Conservation (phyloP, 1,140 invertebrate genomes). For the Tetragnatha versicolor region DNA sequence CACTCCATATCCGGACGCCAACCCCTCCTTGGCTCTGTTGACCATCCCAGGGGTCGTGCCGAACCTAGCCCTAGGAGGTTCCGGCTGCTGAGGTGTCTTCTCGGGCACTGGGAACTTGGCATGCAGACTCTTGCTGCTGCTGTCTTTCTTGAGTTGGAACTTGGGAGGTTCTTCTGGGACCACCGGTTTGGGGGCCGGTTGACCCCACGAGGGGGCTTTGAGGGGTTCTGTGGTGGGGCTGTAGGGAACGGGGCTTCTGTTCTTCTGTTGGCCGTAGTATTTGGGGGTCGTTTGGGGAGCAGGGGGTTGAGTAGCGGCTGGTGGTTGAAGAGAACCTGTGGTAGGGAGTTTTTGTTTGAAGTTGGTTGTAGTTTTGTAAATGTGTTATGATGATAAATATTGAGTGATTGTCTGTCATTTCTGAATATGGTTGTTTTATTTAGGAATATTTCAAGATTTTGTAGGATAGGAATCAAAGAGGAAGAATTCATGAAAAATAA, state of each 20-base stretch:
- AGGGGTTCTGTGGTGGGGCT: not conserved
- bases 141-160: constrained; percentile 35
- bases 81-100: not conserved
- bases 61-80: constrained; percentile 65
- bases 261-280: constrained; percentile 31
- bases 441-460: too few relatives aligned
- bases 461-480: too few relatives aligned
- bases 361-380: too few relatives aligned
- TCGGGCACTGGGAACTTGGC: not conserved
- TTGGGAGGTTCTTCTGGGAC: not conserved
- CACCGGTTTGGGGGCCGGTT: not conserved
- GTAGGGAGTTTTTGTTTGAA: too few relatives aligned
- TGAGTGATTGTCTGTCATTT: too few relatives aligned
- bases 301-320: constrained; percentile 14
- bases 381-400: too few relatives aligned
- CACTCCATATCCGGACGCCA: constrained; percentile 53
- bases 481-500: too few relatives aligned
- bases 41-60: constrained; percentile 90
- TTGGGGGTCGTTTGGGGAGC: constrained; percentile 18
- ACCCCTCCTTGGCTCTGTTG: constrained; percentile 89
- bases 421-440: too few relatives aligned
- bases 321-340: not conserved
- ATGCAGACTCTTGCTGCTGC: constrained; percentile 22
- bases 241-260: constrained; percentile 35
- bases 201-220: constrained; percentile 14